These are phyloP conservation scores for Eueides isabella DNA, from an alignment of 1,140 invertebrate genomes.

Conservation along the genomic window DNA sequence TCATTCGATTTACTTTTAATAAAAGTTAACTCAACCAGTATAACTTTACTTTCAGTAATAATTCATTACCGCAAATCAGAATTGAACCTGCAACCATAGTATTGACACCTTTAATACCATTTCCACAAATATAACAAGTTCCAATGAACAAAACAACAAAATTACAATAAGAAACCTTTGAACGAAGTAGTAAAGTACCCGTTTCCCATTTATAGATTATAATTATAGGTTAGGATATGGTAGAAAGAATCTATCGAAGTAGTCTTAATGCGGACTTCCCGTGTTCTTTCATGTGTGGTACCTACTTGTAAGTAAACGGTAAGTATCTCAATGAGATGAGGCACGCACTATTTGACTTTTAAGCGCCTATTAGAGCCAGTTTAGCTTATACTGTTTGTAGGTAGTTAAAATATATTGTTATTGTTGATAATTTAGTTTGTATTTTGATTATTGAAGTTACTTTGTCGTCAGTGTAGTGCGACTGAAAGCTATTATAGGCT, in stretches of 20 bases:
- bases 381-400: background rate
- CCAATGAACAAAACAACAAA: background rate
- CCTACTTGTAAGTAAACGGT: conserved; percentile 3
- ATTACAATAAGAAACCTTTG: background rate
- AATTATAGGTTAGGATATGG: conserved; percentile 29
- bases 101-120: no score
- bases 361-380: conserved; percentile 20
- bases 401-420: no score
- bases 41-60: no score
- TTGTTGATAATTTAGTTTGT: no score
- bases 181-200: background rate
- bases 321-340: conserved; percentile 56
- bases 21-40: no score
- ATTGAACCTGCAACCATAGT: no score
- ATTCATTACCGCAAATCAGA: no score
- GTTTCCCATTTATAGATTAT: conserved; percentile 1
- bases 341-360: conserved; percentile 60
- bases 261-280: conserved; percentile 70
- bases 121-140: background rate
- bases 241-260: conserved; percentile 53
- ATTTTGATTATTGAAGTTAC: no score
- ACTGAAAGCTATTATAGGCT: no score
- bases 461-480: no score
- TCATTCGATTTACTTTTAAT: no score
- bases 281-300: conserved; percentile 51